Evolutionary conservation across 2,113 vertebrate genomes (phyloP).

Genomic region (Ceratotherium simum): DNA sequence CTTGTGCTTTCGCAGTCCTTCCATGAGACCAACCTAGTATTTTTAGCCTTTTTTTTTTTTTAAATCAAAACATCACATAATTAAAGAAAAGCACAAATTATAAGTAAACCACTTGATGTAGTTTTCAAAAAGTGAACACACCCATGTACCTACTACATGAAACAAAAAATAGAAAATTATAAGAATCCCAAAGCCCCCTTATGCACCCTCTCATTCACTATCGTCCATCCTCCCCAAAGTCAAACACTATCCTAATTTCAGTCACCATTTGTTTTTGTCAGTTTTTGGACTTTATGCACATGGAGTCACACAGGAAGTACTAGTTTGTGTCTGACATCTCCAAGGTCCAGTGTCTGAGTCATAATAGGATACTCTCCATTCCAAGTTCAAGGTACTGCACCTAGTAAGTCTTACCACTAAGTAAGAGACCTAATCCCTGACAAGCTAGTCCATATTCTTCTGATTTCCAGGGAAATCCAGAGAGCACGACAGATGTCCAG

Average conservation of each 20-base stretch:
- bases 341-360: not conserved
- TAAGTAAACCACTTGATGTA: not conserved
- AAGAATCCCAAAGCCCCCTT: not conserved
- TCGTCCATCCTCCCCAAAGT: not conserved
- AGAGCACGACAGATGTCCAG: not conserved
- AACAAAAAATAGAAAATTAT: not conserved
- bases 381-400: not conserved
- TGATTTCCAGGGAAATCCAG: not conserved
- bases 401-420: not conserved
- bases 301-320: not conserved
- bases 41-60: not conserved
- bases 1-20: not conserved
- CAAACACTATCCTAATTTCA: not conserved
- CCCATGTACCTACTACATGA: not conserved
- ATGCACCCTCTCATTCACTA: not conserved
- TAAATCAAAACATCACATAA: not conserved
- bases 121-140: not conserved
- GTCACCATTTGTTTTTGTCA: not conserved
- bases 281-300: not conserved
- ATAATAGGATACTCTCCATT: not conserved
- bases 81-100: not conserved
- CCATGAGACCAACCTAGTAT: not conserved
- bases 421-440: not conserved
- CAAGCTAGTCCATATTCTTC: not conserved
- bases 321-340: not conserved